Evolutionary conservation across 2,797 vertebrate genomes (phyloP), one percentile per base, ranked within the genome.

Genomic region (Phalloptychus januarius): DNA sequence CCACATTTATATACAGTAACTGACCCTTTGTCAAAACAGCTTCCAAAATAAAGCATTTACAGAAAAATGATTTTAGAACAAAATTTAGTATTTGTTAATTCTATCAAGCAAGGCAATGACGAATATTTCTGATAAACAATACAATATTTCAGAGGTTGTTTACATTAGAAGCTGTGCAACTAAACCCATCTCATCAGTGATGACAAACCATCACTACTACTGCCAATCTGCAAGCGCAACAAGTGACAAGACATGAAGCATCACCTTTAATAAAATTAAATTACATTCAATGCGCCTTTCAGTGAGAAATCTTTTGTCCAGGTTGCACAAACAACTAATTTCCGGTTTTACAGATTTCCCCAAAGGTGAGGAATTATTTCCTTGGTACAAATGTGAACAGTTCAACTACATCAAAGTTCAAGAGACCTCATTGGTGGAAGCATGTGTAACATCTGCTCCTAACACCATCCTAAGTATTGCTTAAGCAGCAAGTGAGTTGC

Each of bases 181-280:
- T 48, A 20, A 46, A 33, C 16, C 16, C 11, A 33, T 40, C 38
- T 11, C 10, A 15, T 11, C 20, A 13, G 3, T 58, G 16, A 63
- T 23, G 20, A 72, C 46, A 52, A 72, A 52, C 56, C 4, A 48
- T 71, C 0, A 10, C 25, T 0, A 12, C 28, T 67, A 40, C 16
- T 74, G 40, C 20, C 75, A 15, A 23, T 45, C 25, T 10, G 2
- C 46, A 72, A 87, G 56, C 2, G 69, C 65, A 79, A 91, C 71
- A 88, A 77, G 11, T 84, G 79, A 92, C 79, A 86, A 86, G 81
- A 88, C 91, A 94, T 86, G 90, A 88, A 90, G 82, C 86, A 91
- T 91, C 88, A 90, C 82, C 92, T 94, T 93, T 94, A 94, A 94
- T 94, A 83, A 92, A 94, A 90, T 93, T 63, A 92, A 90, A 86